Base-by-base conservation (phyloP, 2,888 invertebrate genomes). In the Ochropleura leucogaster region DNA sequence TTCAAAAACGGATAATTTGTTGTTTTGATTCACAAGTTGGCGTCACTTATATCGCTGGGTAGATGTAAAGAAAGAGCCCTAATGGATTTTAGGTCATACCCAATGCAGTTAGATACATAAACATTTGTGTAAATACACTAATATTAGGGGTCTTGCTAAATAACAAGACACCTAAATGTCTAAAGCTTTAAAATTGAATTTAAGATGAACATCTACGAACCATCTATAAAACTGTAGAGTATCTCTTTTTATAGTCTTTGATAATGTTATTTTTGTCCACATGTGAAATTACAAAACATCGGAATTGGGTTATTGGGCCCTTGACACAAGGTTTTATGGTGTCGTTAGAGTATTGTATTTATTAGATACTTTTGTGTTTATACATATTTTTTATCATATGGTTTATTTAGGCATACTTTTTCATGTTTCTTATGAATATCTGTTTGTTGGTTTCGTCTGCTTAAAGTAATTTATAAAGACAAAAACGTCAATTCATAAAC, bases 291-390 rank as follows among this genome's bases (percentile, higher is more conserved):
- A 89, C 87, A 88, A 90, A 91, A 90, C 88, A 74, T 73, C 68
- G 76, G 84, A 94, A 93, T 91, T 92, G 77, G 94, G 93, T 93
- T 93, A 93, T 88, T 72, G 89, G 80, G 91, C 86, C 95, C 95
- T 95, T 95, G 95, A 94, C 93, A 93, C 77, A 74, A 59, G 69
- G 71, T 86, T 84, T 87, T 86, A 88, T 77, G 72, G 67, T 82
- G 68, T 66, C 55, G 71, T 73, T 81, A 82, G 72, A 72, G 80
- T 72, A 40, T 64, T 49, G 51, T 72, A 62, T 53, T 6, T 65
- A 53, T 72, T 62, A 57, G 30, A 49, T 65, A 59, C 42, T 30
- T 60, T 10, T 62, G 53, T 72, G 57, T 72, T 42, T 72, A 16
- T 42, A 46, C n/a, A 40, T 2, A 46, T 30, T 30, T 18, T 30